Evolutionary conservation across 2,888 invertebrate species (phyloP).

Genomic region (Gasteruption jaculator): DNA sequence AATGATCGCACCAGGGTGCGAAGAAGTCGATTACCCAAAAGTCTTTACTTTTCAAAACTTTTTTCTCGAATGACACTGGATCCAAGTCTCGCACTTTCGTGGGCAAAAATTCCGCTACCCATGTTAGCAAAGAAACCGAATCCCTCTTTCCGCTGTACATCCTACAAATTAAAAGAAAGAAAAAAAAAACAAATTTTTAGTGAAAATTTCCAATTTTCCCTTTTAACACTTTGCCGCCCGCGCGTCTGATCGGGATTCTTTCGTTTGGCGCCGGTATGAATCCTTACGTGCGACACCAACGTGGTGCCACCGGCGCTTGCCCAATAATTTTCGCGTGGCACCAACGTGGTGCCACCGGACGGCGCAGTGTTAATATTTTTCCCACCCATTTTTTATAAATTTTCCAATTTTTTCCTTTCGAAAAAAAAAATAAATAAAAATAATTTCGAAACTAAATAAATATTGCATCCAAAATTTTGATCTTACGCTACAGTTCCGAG

Average conservation of each 20-base stretch:
- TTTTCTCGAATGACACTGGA: conserved; percentile 49
- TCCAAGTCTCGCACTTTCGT: conserved; percentile 54
- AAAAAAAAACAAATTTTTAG: no score
- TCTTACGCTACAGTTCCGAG: conserved; percentile 55
- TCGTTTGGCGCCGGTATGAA: no score
- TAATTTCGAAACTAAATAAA: no score
- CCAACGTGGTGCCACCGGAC: no score
- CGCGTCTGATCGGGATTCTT: no score
- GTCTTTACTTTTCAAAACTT: conserved; percentile 53
- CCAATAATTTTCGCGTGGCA: no score
- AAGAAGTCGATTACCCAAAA: conserved; percentile 66
- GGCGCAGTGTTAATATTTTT: conserved; percentile 12
- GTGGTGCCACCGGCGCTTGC: no score
- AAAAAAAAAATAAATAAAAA: neutral
- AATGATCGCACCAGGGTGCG: conserved; percentile 65
- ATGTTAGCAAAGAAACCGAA: conserved; percentile 58
- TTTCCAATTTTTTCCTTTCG: no score
- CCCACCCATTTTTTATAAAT: conserved; percentile 15
- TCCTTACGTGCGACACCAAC: no score
- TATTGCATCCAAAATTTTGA: no score
- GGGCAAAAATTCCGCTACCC: conserved; percentile 63
- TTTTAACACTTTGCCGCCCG: no score
- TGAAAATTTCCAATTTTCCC: no score
- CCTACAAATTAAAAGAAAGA: conserved; percentile 39
- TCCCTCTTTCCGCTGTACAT: conserved; percentile 62